Evolutionary conservation across 1,140 invertebrate species (phyloP).

Genomic region (Aricia agestis): DNA sequence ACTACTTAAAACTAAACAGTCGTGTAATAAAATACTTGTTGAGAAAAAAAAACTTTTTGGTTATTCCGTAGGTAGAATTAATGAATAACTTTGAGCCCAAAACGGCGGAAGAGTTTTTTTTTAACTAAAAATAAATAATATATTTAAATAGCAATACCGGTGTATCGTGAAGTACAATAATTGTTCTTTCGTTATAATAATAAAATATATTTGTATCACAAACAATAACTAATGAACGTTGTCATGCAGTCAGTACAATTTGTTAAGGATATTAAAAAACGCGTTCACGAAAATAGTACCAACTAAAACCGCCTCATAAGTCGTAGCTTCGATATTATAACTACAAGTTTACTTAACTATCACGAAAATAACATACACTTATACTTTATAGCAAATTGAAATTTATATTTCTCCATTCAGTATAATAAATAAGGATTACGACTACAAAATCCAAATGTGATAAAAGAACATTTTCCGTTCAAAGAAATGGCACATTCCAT

Average conservation of each 20-base stretch:
- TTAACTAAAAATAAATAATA: constrained; percentile 51
- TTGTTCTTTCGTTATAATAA: constrained; percentile 50
- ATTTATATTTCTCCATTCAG: constrained; percentile 63
- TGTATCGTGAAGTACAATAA: constrained; percentile 37
- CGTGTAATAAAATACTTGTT: constrained; percentile 41
- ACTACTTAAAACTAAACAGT: constrained; percentile 57
- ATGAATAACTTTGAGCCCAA: constrained; percentile 48
- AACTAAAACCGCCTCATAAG: constrained; percentile 57
- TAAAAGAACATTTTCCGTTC: constrained; percentile 55
- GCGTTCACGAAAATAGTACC: constrained; percentile 43
- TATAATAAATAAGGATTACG: constrained; percentile 69
- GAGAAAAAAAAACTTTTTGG: constrained; percentile 44
- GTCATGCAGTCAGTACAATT: constrained; percentile 48
- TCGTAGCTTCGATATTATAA: constrained; percentile 50
- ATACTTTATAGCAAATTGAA: constrained; percentile 59
- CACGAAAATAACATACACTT: constrained; percentile 68
- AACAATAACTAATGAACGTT: constrained; percentile 49
- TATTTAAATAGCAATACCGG: constrained; percentile 42
- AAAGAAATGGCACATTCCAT: constrained; percentile 69
- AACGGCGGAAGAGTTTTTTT: constrained; percentile 36
- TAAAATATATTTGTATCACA: constrained; percentile 56
- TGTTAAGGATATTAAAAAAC: constrained; percentile 50
- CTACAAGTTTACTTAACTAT: constrained; percentile 61
- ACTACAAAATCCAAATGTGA: constrained; percentile 68
- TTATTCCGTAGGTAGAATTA: constrained; percentile 35